Evolutionary conservation across 2,888 invertebrate genomes (phyloP).

Genomic region (Pelosia muscerda): DNA sequence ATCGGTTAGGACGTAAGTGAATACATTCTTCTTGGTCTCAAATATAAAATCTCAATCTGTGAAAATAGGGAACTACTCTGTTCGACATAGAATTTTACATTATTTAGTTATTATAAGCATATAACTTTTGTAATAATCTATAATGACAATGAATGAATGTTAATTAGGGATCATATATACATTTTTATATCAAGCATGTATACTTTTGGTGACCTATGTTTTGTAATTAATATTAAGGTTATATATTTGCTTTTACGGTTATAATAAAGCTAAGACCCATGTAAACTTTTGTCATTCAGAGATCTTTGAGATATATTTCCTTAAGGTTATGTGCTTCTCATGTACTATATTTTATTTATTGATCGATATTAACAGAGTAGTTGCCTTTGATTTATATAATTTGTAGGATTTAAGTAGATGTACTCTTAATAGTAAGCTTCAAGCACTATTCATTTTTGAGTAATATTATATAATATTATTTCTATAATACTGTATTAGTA

Average conservation of each 20-base stretch:
- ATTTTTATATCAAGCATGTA: conserved; percentile 19
- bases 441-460: conserved; percentile 66
- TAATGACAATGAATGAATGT: conserved; percentile 47
- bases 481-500: conserved; percentile 65
- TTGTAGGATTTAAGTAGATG: conserved; percentile 49
- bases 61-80: conserved; percentile 54
- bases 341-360: neutral
- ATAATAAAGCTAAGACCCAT: neutral
- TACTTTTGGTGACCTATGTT: conserved; percentile 27
- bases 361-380: conserved; percentile 48
- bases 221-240: conserved; percentile 16
- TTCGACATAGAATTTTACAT: conserved; percentile 35
- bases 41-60: conserved; percentile 47
- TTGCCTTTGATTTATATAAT: conserved; percentile 53
- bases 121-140: conserved; percentile 42
- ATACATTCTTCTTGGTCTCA: conserved; percentile 55
- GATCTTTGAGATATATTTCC: conserved; percentile 2
- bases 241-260: conserved; percentile 2
- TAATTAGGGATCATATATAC: conserved; percentile 33
- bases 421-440: conserved; percentile 59
- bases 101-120: conserved; percentile 27
- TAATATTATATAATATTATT: conserved; percentile 59
- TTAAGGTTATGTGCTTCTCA: conserved; percentile 9
- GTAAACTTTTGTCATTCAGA: neutral
- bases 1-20: conserved; percentile 46